phyloP scores from a whole-genome alignment of 2,113 vertebrate species.

The Morone chrysops region DNA sequence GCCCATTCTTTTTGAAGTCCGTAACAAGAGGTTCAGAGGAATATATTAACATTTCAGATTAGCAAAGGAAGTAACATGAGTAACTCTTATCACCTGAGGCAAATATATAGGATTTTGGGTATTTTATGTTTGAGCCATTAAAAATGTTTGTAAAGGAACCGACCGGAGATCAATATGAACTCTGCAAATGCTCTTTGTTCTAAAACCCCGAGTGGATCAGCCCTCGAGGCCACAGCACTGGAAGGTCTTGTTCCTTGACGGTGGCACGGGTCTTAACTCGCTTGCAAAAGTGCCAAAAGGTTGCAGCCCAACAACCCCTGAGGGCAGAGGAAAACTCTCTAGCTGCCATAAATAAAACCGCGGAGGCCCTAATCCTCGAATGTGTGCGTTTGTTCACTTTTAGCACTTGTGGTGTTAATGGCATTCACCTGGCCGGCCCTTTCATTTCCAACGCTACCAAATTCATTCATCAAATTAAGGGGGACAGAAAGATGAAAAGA shows the following conservation, averaged over 20 bases:
- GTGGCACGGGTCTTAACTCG: conserved; percentile 53
- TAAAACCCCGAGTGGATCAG: neutral
- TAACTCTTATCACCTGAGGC: neutral
- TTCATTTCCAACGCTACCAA: neutral
- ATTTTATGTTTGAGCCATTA: neutral
- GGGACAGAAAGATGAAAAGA: neutral
- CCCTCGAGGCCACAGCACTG: conserved; percentile 31
- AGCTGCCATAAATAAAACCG: conserved; percentile 39
- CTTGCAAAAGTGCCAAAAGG: conserved; percentile 48
- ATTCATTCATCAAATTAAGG: neutral
- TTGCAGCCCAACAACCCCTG: conserved; percentile 15
- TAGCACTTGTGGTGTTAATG: neutral
- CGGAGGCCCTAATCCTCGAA: conserved; percentile 17
- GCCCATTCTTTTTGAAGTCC: neutral
- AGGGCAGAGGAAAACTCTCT: conserved; percentile 43
- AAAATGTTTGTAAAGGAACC: neutral
- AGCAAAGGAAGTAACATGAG: neutral
- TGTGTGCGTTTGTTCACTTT: neutral
- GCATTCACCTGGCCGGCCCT: neutral
- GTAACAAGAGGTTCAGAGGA: neutral
- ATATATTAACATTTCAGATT: conserved; percentile 19
- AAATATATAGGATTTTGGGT: neutral
- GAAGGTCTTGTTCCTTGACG: conserved; percentile 48
- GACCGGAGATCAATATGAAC: neutral
- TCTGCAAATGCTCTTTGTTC: neutral